Percentiles rank a stretch among this genome's conserved stretches.
These are phyloP conservation scores for Neoscelio sp. DNA, from an alignment of 2,888 invertebrate species.

Conservation along the genomic window DNA sequence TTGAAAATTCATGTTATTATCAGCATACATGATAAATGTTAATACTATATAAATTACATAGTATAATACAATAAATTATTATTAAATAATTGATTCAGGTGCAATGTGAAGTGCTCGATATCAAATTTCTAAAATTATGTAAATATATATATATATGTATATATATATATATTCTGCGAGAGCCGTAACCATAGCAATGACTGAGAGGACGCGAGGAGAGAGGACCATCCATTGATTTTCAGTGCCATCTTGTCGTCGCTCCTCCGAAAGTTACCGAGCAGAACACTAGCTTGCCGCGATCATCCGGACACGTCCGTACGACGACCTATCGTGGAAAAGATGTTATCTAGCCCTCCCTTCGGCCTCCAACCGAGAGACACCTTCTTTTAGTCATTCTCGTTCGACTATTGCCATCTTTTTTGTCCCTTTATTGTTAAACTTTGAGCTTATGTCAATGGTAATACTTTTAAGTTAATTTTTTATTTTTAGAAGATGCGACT, in stretches of 20 bases:
- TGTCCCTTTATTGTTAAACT: neutral
- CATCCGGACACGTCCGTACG: slow-evolving; percentile 54
- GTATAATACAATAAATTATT: too few species aligned
- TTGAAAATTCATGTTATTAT: too few species aligned
- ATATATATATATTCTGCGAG: slow-evolving; percentile 63
- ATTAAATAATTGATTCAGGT: too few species aligned
- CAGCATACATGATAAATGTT: too few species aligned
- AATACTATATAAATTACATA: too few species aligned
- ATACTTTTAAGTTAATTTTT: too few species aligned
- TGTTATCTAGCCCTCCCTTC: slow-evolving; percentile 34
- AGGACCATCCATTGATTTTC: slow-evolving; percentile 82
- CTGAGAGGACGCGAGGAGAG: slow-evolving; percentile 71
- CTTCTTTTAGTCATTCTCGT: slow-evolving; percentile 38
- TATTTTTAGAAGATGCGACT: too few species aligned
- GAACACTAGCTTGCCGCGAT: slow-evolving; percentile 60
- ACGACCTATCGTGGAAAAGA: slow-evolving; percentile 57
- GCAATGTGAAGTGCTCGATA: too few species aligned
- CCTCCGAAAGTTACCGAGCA: slow-evolving; percentile 71
- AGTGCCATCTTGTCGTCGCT: slow-evolving; percentile 82
- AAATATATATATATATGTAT: slow-evolving; percentile 1
- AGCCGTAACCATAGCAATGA: slow-evolving; percentile 82
- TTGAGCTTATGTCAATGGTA: too few species aligned
- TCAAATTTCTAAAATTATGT: too few species aligned
- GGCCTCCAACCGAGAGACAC: slow-evolving; percentile 34
- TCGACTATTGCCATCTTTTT: slow-evolving; percentile 6